phyloP scores from a whole-genome alignment of 2,113 vertebrate genomes.

The Callocephalon fimbriatum region DNA sequence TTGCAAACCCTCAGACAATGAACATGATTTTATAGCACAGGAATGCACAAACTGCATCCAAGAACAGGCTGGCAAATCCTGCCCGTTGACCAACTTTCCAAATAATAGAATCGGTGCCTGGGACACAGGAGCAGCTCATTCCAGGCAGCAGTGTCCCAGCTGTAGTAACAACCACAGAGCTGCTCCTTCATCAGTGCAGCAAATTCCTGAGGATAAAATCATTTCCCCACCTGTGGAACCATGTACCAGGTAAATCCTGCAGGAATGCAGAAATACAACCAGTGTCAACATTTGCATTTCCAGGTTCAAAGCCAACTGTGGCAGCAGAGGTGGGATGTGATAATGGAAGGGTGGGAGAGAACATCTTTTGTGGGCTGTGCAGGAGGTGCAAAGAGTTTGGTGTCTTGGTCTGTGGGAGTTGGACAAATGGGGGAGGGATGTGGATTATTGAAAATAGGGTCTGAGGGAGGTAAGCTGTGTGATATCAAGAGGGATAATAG shows the following conservation, averaged over 20 bases:
- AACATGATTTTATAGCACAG: background rate
- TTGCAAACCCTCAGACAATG: background rate
- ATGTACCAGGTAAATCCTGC: background rate
- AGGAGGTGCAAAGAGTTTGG: background rate
- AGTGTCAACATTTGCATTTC: background rate
- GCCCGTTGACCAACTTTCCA: background rate
- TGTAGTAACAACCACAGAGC: background rate
- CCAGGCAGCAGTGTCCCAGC: background rate
- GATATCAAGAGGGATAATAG: background rate
- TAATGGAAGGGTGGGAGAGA: background rate
- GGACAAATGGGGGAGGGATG: background rate
- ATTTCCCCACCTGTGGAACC: background rate
- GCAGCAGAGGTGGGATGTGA: background rate
- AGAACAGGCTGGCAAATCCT: background rate
- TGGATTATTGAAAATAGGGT: rapidly evolving
- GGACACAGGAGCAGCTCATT: background rate
- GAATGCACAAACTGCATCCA: background rate
- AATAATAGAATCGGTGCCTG: background rate
- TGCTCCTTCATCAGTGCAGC: background rate
- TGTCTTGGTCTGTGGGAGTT: background rate
- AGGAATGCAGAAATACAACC: background rate
- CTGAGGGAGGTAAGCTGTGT: background rate
- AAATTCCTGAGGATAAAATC: background rate
- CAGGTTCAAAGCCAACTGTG: background rate
- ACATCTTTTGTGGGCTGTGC: background rate